phyloP scores from a whole-genome alignment of 2,797 vertebrate genomes.

The Otolemur crassicaudatus region DNA sequence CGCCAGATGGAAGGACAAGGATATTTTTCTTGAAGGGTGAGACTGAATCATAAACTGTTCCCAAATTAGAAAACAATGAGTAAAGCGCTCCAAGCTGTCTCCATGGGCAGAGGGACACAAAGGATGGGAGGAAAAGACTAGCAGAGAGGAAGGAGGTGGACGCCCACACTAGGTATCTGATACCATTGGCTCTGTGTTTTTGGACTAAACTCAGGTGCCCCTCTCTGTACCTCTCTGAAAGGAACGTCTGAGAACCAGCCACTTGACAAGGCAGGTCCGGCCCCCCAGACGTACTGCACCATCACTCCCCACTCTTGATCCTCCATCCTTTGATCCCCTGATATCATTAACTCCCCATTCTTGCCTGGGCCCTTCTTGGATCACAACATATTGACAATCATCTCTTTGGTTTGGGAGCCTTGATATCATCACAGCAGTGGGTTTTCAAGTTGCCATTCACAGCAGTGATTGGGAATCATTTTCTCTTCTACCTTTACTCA shows the following conservation, averaged over 20 bases:
- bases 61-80: not conserved
- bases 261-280: not conserved
- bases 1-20: not conserved
- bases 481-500: not conserved
- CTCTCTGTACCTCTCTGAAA: not conserved
- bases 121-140: not conserved
- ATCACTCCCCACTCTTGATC: not conserved
- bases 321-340: not conserved
- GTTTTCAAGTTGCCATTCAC: not conserved
- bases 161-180: not conserved
- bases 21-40: not conserved
- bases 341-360: not conserved
- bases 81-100: not conserved
- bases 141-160: not conserved
- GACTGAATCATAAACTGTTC: not conserved
- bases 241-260: not conserved
- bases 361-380: not conserved
- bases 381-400: not conserved
- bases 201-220: not conserved
- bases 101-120: not conserved
- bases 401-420: not conserved
- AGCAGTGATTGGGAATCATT: not conserved
- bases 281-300: accelerated
- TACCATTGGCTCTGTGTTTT: not conserved
- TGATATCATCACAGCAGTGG: not conserved